Evolutionary conservation across 2,113 vertebrate species (phyloP).

Genomic region (Suncus etruscus): DNA sequence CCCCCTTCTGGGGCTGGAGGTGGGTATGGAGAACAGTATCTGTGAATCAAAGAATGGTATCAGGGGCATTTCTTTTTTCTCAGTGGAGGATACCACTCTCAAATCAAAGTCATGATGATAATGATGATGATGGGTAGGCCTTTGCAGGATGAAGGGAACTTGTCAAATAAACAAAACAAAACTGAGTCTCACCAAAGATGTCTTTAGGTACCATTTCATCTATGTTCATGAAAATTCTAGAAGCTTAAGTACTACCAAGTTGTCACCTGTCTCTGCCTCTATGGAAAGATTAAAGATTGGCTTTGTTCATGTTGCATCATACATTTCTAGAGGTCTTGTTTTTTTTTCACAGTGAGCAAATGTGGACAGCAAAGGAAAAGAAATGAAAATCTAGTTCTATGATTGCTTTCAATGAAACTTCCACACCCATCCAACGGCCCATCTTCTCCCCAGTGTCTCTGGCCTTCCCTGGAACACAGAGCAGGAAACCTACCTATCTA

Average conservation of each 20-base stretch:
- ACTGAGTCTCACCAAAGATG: conserved; percentile 8
- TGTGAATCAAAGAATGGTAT: too few relatives aligned
- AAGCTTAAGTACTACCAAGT: neutral
- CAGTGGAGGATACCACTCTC: too few relatives aligned
- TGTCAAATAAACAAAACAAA: neutral
- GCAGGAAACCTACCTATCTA: neutral
- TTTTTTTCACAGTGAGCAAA: conserved; percentile 17
- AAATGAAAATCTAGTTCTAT: neutral
- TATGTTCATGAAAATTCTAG: conserved; percentile 17
- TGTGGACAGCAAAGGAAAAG: neutral
- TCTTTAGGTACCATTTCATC: conserved; percentile 2
- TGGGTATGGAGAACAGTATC: too few relatives aligned
- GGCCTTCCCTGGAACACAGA: neutral
- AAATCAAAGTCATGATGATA: too few relatives aligned
- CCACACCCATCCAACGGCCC: too few relatives aligned
- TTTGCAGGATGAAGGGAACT: too few relatives aligned
- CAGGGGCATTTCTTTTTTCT: too few relatives aligned
- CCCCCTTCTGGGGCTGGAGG: too few relatives aligned
- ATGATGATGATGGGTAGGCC: too few relatives aligned
- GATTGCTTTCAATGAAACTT: neutral
- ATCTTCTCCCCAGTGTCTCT: too few relatives aligned
- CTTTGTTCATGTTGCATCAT: neutral
- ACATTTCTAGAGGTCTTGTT: neutral
- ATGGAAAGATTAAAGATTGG: neutral
- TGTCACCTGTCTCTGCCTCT: conserved; percentile 49